A percentile compares a stretch with the other conserved stretches of the same genome.
Evolutionary conservation across 2,797 vertebrate species (phyloP).

Genomic region (Melanotaenia trifasciata): DNA sequence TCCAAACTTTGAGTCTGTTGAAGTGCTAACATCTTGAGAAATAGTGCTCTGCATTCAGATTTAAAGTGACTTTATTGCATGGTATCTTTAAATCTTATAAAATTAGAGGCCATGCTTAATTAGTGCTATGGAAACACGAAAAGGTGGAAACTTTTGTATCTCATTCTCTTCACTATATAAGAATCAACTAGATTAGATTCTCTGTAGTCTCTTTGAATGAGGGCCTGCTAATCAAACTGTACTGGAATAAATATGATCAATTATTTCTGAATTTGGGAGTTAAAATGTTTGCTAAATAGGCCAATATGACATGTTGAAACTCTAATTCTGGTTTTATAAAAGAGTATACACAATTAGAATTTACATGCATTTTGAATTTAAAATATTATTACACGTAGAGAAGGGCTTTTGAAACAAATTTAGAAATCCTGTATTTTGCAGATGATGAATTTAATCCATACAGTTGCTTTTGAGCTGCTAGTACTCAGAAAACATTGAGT

Average conservation of each 20-base stretch:
- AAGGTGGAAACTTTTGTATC: constrained; percentile 43
- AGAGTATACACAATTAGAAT: constrained; percentile 5
- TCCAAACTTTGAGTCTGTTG: not conserved
- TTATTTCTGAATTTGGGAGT: not conserved
- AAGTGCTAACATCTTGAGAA: not conserved
- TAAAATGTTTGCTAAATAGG: not conserved
- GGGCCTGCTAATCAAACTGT: not conserved
- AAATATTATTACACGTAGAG: constrained; percentile 8
- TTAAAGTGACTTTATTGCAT: constrained; percentile 28
- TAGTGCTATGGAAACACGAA: constrained; percentile 31
- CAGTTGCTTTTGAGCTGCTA: not conserved
- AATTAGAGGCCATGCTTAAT: constrained; percentile 42
- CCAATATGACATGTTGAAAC: constrained; percentile 5
- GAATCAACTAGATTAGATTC: constrained; percentile 20
- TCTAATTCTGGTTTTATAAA: not conserved
- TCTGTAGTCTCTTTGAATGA: not conserved
- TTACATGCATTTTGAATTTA: constrained; percentile 18
- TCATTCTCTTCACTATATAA: constrained; percentile 35
- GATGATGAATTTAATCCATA: not conserved
- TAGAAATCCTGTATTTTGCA: not conserved
- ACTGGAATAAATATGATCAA: not conserved
- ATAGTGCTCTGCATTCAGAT: constrained; percentile 24
- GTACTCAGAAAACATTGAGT: not conserved
- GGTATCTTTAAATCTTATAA: constrained; percentile 49
- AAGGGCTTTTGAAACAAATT: not conserved